Evolutionary conservation across 2,113 vertebrate genomes (phyloP).

Genomic region (Menidia beryllina): DNA sequence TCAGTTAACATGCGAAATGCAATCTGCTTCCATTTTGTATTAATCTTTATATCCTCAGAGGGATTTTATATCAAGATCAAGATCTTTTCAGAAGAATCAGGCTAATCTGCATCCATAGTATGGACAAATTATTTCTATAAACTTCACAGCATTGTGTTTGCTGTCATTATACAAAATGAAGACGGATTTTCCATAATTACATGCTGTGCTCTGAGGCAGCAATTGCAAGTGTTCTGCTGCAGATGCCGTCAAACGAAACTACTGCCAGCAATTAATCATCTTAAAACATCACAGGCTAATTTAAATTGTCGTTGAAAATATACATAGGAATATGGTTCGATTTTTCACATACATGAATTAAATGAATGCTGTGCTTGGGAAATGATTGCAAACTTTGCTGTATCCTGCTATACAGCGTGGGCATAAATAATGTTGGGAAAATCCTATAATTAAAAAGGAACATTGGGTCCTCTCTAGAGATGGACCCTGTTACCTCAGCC

Average conservation of each 20-base stretch:
- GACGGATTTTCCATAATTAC: neutral
- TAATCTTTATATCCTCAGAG: neutral
- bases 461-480: conserved; percentile 18
- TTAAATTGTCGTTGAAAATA: neutral
- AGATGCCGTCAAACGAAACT: conserved; percentile 3
- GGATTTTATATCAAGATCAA: neutral
- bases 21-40: neutral
- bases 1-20: no score
- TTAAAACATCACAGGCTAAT: neutral
- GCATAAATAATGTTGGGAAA: conserved; percentile 11
- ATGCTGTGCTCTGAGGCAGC: neutral
- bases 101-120: neutral
- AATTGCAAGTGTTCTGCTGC: conserved; percentile 6
- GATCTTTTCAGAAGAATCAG: neutral
- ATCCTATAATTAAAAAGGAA: neutral
- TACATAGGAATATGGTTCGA: neutral
- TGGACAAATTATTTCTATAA: conserved; percentile 9
- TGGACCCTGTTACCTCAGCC: conserved; percentile 11
- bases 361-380: neutral
- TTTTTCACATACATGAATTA: neutral
- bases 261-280: neutral
- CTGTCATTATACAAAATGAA: neutral
- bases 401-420: neutral
- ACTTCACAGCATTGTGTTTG: neutral
- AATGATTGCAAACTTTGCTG: neutral